Evolutionary conservation across 2,888 invertebrate species (phyloP).

Genomic region (Megaustenia siamemsis): DNA sequence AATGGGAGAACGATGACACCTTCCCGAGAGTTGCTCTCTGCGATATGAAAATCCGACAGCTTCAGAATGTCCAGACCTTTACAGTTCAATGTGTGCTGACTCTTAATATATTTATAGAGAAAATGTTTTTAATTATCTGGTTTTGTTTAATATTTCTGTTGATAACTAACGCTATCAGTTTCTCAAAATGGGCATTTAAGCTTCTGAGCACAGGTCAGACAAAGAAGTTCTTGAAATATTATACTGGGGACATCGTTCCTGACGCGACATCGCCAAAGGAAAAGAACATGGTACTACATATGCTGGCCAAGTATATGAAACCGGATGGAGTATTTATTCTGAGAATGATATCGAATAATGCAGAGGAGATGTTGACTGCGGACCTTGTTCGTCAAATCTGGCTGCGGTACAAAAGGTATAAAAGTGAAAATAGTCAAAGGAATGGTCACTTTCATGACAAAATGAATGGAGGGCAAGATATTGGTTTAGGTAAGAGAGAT

Average conservation of each 20-base stretch:
- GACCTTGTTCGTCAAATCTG: constrained; percentile 71
- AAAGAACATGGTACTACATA: constrained; percentile 64
- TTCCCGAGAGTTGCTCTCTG: constrained; percentile 71
- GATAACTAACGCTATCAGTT: constrained; percentile 54
- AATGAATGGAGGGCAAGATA: too few relatives aligned
- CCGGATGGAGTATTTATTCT: constrained; percentile 73
- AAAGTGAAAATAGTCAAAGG: neutral
- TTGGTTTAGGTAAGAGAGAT: too few relatives aligned
- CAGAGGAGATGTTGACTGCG: constrained; percentile 66
- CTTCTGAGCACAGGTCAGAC: constrained; percentile 54
- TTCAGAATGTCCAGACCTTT: constrained; percentile 71
- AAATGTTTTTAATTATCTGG: constrained; percentile 74
- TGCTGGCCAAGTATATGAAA: constrained; percentile 68
- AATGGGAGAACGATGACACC: constrained; percentile 53
- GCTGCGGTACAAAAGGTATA: constrained; percentile 62
- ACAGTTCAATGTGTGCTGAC: constrained; percentile 74
- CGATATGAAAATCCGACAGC: constrained; percentile 73
- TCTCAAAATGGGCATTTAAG: constrained; percentile 54
- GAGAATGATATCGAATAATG: constrained; percentile 69
- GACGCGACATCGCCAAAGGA: constrained; percentile 55
- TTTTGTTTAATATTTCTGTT: constrained; percentile 71
- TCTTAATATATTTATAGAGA: constrained; percentile 74
- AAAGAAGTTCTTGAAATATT: constrained; percentile 65
- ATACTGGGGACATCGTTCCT: constrained; percentile 59
- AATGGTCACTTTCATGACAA: too few relatives aligned